phyloP scores from a whole-genome alignment of 2,797 vertebrate genomes.

The Oophaga sylvatica region DNA sequence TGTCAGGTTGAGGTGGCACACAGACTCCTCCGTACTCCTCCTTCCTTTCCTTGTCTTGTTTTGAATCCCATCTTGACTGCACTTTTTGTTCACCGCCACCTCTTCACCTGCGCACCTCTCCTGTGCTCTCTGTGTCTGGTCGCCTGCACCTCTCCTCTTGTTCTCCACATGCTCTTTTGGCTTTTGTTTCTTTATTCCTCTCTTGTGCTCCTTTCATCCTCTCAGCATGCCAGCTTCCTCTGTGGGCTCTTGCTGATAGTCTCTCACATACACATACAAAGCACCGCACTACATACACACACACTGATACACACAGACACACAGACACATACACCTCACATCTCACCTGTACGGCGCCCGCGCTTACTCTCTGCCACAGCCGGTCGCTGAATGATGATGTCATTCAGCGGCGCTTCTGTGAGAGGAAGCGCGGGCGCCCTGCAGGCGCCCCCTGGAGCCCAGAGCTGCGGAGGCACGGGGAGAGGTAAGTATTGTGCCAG shows the following conservation, averaged over 20 bases:
- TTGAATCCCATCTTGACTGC: not conserved
- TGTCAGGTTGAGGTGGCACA: slow-evolving; percentile 9
- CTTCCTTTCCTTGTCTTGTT: slow-evolving; percentile 4
- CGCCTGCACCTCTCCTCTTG: slow-evolving; percentile 30
- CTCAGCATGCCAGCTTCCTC: slow-evolving; percentile 31
- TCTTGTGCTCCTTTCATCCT: not conserved
- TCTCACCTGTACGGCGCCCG: too few relatives aligned
- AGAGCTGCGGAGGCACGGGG: too few relatives aligned
- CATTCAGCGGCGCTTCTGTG: too few relatives aligned
- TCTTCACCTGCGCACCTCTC: slow-evolving; percentile 9
- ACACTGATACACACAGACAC: too few relatives aligned
- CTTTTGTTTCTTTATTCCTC: slow-evolving; percentile 44
- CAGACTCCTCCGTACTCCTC: slow-evolving; percentile 1
- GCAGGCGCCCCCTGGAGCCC: too few relatives aligned
- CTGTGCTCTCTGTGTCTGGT: slow-evolving; percentile 7
- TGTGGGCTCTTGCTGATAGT: slow-evolving; percentile 52
- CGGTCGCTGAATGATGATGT: too few relatives aligned
- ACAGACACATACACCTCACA: too few relatives aligned
- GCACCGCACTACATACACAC: too few relatives aligned
- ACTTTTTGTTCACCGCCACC: slow-evolving; percentile 14
- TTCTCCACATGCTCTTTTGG: slow-evolving; percentile 24
- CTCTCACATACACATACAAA: too few relatives aligned
- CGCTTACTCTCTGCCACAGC: too few relatives aligned
- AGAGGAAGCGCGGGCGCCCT: too few relatives aligned
- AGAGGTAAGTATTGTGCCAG: too few relatives aligned